A percentile compares a stretch with the other conserved stretches of the same genome.
Evolutionary conservation across 2,797 vertebrate species (phyloP).

Genomic region (Pseudomugil gertrudae): DNA sequence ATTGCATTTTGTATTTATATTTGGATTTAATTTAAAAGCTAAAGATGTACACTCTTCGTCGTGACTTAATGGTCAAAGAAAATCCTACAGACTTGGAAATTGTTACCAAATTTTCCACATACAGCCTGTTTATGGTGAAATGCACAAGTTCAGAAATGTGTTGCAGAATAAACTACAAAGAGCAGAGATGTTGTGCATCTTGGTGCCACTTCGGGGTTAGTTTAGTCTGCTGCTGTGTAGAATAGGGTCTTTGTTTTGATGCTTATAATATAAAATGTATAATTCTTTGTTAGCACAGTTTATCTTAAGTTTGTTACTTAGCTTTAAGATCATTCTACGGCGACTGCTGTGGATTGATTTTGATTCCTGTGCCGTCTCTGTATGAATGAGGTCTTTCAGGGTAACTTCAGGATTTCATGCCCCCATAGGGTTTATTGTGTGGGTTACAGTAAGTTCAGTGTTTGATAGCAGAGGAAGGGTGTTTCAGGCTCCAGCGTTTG

Average conservation of each 20-base stretch:
- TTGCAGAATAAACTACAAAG: slow-evolving; percentile 66
- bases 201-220: no score
- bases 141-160: slow-evolving; percentile 65
- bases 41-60: neutral
- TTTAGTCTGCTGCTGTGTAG: slow-evolving; percentile 48
- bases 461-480: slow-evolving; percentile 45
- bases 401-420: slow-evolving; percentile 36
- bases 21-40: neutral
- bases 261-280: slow-evolving; percentile 61
- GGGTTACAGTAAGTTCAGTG: slow-evolving; percentile 58
- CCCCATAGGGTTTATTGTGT: slow-evolving; percentile 38
- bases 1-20: neutral
- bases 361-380: slow-evolving; percentile 16
- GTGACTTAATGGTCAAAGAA: slow-evolving; percentile 12
- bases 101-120: slow-evolving; percentile 35
- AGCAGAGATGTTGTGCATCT: no score
- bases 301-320: slow-evolving; percentile 67
- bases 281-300: slow-evolving; percentile 66
- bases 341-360: slow-evolving; percentile 25
- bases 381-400: slow-evolving; percentile 32
- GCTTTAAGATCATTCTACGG: slow-evolving; percentile 19
- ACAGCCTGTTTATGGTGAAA: slow-evolving; percentile 56
- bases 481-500: slow-evolving; percentile 49
- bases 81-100: slow-evolving; percentile 25
- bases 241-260: slow-evolving; percentile 48